Evolutionary conservation across 1,140 invertebrate species (phyloP), one percentile per base, ranked within the genome.

Genomic region (Platyura marginata): DNA sequence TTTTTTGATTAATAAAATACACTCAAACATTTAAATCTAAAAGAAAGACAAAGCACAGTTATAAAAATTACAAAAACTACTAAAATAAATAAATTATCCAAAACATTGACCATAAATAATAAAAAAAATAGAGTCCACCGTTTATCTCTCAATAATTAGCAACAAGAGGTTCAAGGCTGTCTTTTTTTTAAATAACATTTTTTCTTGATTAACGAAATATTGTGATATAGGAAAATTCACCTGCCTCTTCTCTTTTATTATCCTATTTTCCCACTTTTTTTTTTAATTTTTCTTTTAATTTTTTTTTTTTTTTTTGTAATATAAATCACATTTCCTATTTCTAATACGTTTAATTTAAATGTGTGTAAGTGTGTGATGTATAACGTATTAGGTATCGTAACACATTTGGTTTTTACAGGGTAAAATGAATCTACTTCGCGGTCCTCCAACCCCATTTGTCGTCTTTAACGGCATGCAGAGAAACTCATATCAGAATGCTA

Each of bases 361-460:
- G 25, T 29, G 25, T n/a, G n/a, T n/a, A n/a, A n/a, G n/a, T n/a
- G n/a, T n/a, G n/a, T n/a, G n/a, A 8, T 29, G 25, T 29, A 8
- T 29, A 29, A 29, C 13, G 6, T 29, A 8, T 8, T 13, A 6
- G 6, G 25, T 29, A 6, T 6, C 25, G 25, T 29, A 29, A 29
- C 25, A 29, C 25, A 29, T 29, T 29, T 38, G n/a, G 36, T 38
- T 18, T 38, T 38, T 38, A 21, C 36, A 38, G 36, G 36, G 36
- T 38, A 38, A 38, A 38, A 10, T n/a, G n/a, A 18, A 38, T 38
- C 36, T 18, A 38, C 36, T 38, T 38, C 36, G 36, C 36, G 36
- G 36, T 38, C 36, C 36, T 38, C 36, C 36, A 38, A 20, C 36
- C 18, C 36, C 36, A 38, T 38, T 38, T 38, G n/a, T 38, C 18